Conservation (phyloP, 2,797 vertebrate genomes). For the Centroberyx gerrardi region DNA sequence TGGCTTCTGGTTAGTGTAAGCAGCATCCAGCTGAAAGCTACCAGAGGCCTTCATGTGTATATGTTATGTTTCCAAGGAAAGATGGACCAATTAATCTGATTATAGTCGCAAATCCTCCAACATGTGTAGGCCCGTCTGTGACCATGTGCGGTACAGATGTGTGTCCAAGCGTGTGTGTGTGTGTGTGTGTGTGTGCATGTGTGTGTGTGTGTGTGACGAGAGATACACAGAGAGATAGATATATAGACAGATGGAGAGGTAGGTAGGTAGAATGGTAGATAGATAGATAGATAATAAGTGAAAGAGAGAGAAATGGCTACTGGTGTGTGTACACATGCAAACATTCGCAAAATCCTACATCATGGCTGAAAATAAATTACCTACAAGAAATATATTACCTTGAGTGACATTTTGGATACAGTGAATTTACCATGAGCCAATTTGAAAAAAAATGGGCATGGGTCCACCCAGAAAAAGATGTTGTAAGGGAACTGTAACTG, state of each 20-base stretch:
- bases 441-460: conserved; percentile 40
- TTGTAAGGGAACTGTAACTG: conserved; percentile 59
- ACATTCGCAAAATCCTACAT: conserved; percentile 15
- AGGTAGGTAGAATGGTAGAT: too few relatives aligned
- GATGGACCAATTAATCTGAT: conserved; percentile 95
- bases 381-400: conserved; percentile 37
- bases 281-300: background rate
- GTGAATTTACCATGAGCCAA: conserved; percentile 31
- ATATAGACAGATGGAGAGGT: too few relatives aligned
- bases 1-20: conserved; percentile 85
- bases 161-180: conserved; percentile 70
- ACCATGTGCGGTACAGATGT: conserved; percentile 96
- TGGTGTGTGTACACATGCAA: background rate
- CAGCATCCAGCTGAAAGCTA: conserved; percentile 79
- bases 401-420: conserved; percentile 50
- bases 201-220: conserved; percentile 31
- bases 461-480: conserved; percentile 22
- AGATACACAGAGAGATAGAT: too few relatives aligned
- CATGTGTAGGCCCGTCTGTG: conserved; percentile 87
- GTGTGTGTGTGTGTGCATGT: conserved; percentile 60
- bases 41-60: conserved; percentile 72
- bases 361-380: conserved; percentile 38
- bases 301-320: background rate
- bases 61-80: conserved; percentile 83
- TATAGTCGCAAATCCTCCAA: conserved; percentile 92